Evolutionary conservation across 2,113 vertebrate species (phyloP).

Genomic region (Thinocorus orbignyianus): DNA sequence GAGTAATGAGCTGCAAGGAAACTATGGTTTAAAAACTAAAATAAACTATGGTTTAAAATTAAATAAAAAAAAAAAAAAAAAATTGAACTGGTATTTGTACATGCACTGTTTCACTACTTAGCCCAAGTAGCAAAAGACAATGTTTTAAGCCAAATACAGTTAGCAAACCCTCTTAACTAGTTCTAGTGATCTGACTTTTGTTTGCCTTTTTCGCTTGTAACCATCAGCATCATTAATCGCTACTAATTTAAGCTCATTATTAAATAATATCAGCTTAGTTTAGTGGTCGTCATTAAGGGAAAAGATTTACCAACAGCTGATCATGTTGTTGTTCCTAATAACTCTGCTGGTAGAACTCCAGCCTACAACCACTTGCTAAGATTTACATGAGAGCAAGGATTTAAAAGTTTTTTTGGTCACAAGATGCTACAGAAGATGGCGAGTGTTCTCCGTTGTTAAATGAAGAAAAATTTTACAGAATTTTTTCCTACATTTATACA

Average conservation of each 20-base stretch:
- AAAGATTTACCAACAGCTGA: constrained; percentile 6
- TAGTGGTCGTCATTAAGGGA: not conserved
- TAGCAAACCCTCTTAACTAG: not conserved
- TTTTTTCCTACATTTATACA: not conserved
- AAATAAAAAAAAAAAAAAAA: no score
- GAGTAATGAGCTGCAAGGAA: not conserved
- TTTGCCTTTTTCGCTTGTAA: not conserved
- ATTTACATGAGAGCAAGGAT: not conserved
- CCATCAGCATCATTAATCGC: not conserved
- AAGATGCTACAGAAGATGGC: not conserved
- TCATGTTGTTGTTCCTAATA: not conserved
- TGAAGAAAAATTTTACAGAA: not conserved
- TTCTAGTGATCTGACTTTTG: not conserved
- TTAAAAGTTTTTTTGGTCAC: not conserved
- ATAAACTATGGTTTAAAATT: no score
- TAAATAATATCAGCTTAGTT: constrained; percentile 18
- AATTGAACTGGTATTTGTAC: not conserved
- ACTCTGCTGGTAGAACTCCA: not conserved
- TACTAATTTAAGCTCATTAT: not conserved
- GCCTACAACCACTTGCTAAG: not conserved
- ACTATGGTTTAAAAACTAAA: no score
- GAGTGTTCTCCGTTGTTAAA: not conserved
- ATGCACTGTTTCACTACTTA: not conserved
- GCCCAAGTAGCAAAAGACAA: not conserved
- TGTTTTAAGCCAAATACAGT: not conserved